Evolutionary conservation across 2,888 invertebrate genomes (phyloP).

Genomic region (Euphydryas editha): DNA sequence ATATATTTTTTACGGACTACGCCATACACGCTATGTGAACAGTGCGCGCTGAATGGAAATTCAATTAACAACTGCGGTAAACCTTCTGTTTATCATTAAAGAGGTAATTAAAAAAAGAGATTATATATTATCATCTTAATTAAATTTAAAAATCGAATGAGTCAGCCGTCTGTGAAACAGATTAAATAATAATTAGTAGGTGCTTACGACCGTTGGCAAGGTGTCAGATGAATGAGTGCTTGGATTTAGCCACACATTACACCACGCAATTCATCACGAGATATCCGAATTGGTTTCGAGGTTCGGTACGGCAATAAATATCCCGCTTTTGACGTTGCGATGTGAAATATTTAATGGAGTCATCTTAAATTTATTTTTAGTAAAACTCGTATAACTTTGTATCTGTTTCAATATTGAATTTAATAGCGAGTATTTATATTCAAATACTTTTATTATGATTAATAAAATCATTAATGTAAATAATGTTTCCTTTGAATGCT

Average conservation of each 20-base stretch:
- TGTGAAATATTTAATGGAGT: constrained; percentile 30
- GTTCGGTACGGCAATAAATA: constrained; percentile 34
- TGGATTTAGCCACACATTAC: constrained; percentile 42
- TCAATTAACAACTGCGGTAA: constrained; percentile 12
- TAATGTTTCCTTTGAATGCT: not conserved
- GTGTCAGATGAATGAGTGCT: constrained; percentile 42
- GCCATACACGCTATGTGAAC: not conserved
- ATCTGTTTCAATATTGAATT: not conserved
- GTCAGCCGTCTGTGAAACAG: constrained; percentile 33
- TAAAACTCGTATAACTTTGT: constrained; percentile 16
- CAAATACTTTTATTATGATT: not conserved
- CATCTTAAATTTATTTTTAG: constrained; percentile 25
- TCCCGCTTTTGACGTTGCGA: constrained; percentile 29
- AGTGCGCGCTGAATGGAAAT: constrained; percentile 4
- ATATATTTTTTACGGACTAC: not conserved
- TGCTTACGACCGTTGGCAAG: constrained; percentile 43
- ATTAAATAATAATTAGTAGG: constrained; percentile 46
- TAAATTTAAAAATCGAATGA: constrained; percentile 27
- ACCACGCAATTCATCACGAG: constrained; percentile 42
- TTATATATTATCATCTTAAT: constrained; percentile 3
- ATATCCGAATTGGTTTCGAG: constrained; percentile 38
- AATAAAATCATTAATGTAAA: not conserved
- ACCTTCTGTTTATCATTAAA: constrained; percentile 7
- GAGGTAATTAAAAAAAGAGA: not conserved
- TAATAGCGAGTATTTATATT: not conserved